Evolutionary conservation across 92 coral and sea anemone species (phyloP).

Genomic region (Palythoa heliodiscus): DNA sequence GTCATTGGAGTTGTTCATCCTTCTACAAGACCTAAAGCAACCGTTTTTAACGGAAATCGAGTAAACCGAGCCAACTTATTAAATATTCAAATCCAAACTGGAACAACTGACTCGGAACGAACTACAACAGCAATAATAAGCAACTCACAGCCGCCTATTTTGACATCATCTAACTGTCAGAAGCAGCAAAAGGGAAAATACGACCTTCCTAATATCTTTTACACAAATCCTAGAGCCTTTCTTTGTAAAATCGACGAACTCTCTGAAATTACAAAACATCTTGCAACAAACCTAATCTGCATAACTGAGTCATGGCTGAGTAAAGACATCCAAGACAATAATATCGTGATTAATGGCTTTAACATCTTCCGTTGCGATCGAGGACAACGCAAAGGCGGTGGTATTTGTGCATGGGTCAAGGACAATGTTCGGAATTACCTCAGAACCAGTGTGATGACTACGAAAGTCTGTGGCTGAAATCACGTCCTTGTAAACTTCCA

Average conservation of each 20-base stretch:
- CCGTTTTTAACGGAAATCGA: conserved; percentile 12
- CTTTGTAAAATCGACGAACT: conserved; percentile 12
- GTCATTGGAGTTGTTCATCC: too few species aligned
- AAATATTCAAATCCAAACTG: conserved; percentile 20
- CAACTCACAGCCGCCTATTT: not conserved
- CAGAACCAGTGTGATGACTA: conserved; percentile 47
- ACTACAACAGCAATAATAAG: not conserved
- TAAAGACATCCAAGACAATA: conserved; percentile 20
- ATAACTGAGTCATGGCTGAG: conserved; percentile 5
- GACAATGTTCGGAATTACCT: conserved; percentile 25
- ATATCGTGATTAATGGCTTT: conserved; percentile 26
- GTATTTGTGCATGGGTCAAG: conserved; percentile 44
- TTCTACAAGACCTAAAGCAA: conserved; percentile 20
- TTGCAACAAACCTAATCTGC: conserved; percentile 13
- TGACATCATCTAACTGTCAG: conserved; percentile 16
- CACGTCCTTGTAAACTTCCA: conserved; percentile 51
- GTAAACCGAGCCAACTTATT: conserved; percentile 35
- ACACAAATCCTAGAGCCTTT: conserved; percentile 28
- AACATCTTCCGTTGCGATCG: conserved; percentile 39
- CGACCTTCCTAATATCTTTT: conserved; percentile 35
- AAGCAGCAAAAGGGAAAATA: conserved; percentile 42
- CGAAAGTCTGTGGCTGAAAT: conserved; percentile 51
- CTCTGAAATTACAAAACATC: conserved; percentile 11
- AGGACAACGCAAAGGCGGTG: conserved; percentile 42
- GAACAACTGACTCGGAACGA: conserved; percentile 13